Evolutionary conservation across 2,888 invertebrate species (phyloP).

Genomic region (Lycaena phlaeas): DNA sequence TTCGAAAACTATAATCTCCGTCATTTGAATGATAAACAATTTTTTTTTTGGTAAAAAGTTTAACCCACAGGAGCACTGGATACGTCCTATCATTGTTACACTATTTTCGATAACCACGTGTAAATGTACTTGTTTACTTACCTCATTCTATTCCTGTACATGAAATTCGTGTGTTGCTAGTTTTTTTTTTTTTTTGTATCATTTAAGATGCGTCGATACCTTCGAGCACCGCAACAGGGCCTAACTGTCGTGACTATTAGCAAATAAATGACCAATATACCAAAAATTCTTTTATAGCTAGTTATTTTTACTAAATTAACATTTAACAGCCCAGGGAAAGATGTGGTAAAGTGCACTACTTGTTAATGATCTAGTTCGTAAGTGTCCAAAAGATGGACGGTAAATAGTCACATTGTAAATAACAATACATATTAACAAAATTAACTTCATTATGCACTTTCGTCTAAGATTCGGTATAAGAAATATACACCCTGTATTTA

Average conservation of each 20-base stretch:
- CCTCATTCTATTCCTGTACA: slow-evolving; percentile 6
- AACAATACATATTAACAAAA: slow-evolving; percentile 33
- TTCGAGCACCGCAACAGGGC: slow-evolving; percentile 30
- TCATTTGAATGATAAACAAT: too few relatives aligned
- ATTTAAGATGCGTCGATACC: too few relatives aligned
- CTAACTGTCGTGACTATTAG: slow-evolving; percentile 48
- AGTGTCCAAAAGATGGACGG: slow-evolving; percentile 19
- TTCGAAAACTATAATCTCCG: too few relatives aligned
- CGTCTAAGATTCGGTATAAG: background rate
- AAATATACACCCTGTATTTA: background rate
- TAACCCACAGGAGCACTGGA: background rate
- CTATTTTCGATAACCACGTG: background rate
- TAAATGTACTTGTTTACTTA: background rate
- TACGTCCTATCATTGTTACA: background rate
- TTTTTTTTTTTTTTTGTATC: background rate
- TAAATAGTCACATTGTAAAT: slow-evolving; percentile 38
- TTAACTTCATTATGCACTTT: slow-evolving; percentile 31
- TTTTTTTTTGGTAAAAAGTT: background rate
- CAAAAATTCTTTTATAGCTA: slow-evolving; percentile 44
- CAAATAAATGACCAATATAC: slow-evolving; percentile 49
- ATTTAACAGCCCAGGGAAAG: background rate
- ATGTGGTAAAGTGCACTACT: slow-evolving; percentile 18
- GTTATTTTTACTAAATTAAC: slow-evolving; percentile 42
- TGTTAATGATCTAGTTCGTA: background rate
- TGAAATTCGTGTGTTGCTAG: slow-evolving; percentile 11